Evolutionary conservation across 1,140 invertebrate genomes (phyloP), one percentile per base, ranked within the genome.

Genomic region (Neodiprion pinetum): DNA sequence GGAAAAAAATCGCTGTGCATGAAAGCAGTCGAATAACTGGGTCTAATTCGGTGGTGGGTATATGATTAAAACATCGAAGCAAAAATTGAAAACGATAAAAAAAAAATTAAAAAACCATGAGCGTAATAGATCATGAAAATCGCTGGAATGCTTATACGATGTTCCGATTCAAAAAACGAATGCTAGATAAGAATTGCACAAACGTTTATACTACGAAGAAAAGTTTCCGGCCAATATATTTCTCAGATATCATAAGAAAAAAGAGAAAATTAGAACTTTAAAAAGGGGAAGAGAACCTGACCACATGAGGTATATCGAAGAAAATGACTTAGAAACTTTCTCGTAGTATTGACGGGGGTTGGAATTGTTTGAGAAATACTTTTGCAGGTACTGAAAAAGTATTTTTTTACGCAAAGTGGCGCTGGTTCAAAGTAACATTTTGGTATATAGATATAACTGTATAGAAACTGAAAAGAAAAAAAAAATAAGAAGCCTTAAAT

Each of bases 351-450:
- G 11, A 73, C 66, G 17, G 72, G 71, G 73, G 70, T 74, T 48
- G 70, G 71, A 75, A 74, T 75, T 75, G 73, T 74, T 68, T 74
- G 21, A 67, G 76, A 75, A 71, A 74, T 80, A 72, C 72, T 75
- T 80, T 74, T 71, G 78, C 49, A 73, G 66, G 75, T 75, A 79
- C 75, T 47, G 71, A 75, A 75, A 74, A 66, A 73, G 69, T 76
- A 77, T 73, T 74, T 40, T 76, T 11, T 50, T 28, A n/a, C 72
- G 80, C 76, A 66, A 17, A 66, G 77, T 81, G 86, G 82, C 85
- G 85, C 81, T 88, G 86, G 86, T 87, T 86, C 85, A 87, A 77
- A 88, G 83, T 79, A 79, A 81, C 84, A 86, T 88, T 88, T 80
- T 82, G 80, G 83, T 28, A n/a, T 40, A 48, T 40, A 73, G 40